Conservation (phyloP, 1,140 invertebrate genomes). For the Andrena cerasifolii region DNA sequence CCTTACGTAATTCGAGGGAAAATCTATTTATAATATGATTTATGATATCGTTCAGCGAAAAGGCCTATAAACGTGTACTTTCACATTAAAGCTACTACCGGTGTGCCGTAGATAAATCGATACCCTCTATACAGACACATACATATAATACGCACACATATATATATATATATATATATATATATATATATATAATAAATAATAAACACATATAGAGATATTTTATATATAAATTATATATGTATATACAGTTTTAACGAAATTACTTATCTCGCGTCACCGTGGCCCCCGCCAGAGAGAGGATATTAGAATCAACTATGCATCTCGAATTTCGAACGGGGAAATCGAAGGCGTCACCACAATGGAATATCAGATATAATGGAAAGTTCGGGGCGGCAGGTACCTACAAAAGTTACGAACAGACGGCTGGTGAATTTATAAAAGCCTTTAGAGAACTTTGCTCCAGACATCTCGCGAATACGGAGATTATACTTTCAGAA, state of each 20-base stretch:
- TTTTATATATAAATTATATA: background rate
- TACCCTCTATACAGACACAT: background rate
- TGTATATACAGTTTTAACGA: slow-evolving; percentile 21
- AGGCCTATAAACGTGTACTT: background rate
- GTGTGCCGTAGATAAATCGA: background rate
- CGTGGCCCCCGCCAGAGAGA: background rate
- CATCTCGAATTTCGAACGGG: background rate
- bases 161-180: background rate
- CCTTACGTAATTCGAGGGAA: background rate
- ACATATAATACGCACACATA: no score
- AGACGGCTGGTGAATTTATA: slow-evolving; percentile 28
- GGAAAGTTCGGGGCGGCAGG: background rate
- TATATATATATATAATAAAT: background rate
- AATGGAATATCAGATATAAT: slow-evolving; percentile 7
- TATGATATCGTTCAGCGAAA: background rate
- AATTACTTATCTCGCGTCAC: slow-evolving; percentile 18
- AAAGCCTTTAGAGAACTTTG: slow-evolving; percentile 9
- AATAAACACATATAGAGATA: background rate
- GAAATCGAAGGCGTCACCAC: slow-evolving; percentile 13
- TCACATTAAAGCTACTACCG: background rate
- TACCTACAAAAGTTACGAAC: slow-evolving; percentile 27
- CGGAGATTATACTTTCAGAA: slow-evolving; percentile 17
- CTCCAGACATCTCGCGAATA: background rate
- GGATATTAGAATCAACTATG: slow-evolving; percentile 26
- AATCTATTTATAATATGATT: background rate